Evolutionary conservation across 2,797 vertebrate species (phyloP).

Genomic region (Peromyscus eremicus): DNA sequence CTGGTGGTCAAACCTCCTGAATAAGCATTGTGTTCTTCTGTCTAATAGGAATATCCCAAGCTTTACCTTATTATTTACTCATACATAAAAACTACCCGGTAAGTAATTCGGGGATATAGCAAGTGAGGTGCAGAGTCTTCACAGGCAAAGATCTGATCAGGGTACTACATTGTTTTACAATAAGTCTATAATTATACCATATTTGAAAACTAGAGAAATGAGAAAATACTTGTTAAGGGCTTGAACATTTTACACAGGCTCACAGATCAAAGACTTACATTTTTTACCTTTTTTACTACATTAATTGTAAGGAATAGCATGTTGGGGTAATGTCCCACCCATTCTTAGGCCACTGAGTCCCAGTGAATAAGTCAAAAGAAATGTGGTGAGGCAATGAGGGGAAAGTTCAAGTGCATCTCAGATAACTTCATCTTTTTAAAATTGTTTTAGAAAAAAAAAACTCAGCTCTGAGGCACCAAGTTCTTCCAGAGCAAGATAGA

Average conservation of each 20-base stretch:
- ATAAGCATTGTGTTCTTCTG: neutral
- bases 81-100: neutral
- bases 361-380: neutral
- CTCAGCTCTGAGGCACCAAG: neutral
- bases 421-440: neutral
- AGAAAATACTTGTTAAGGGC: neutral
- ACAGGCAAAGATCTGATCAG: neutral
- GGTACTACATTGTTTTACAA: neutral
- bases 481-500: neutral
- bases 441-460: neutral
- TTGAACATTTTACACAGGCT: neutral
- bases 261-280: constrained; percentile 19
- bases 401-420: neutral
- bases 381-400: neutral
- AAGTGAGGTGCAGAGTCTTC: neutral
- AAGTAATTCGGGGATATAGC: neutral
- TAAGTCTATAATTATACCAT: neutral
- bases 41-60: neutral
- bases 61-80: neutral
- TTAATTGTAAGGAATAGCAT: neutral
- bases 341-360: neutral
- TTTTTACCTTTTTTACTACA: neutral
- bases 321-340: neutral
- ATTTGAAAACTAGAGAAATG: constrained; percentile 37
- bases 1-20: neutral